A percentile compares a stretch with the other conserved stretches of the same genome.
phyloP scores from a whole-genome alignment of 2,113 vertebrate genomes.

The Prolemur simus region DNA sequence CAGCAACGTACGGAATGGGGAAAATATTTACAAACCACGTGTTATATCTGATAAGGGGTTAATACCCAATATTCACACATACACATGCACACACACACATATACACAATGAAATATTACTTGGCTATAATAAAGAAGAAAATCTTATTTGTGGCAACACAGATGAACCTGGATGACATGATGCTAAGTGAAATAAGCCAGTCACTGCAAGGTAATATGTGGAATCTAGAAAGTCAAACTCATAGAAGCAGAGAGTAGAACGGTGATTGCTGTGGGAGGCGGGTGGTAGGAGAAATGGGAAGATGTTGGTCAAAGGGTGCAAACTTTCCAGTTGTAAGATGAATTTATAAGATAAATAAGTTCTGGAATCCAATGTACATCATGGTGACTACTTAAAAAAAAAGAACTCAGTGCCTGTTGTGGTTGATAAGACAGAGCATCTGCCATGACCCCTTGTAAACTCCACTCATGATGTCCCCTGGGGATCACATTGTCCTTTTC shows the following conservation, averaged over 20 bases:
- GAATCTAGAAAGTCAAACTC: neutral
- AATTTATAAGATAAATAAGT: neutral
- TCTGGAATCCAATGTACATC: neutral
- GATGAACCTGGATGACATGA: neutral
- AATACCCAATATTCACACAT: neutral
- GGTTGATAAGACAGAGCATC: neutral
- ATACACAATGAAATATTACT: neutral
- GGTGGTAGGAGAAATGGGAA: neutral
- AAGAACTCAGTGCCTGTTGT: neutral
- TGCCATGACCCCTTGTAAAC: neutral
- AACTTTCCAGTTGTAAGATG: neutral
- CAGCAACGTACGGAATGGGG: neutral
- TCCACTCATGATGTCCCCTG: neutral
- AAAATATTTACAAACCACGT: neutral
- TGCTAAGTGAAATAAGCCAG: neutral
- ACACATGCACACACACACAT: neutral
- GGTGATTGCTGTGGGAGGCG: neutral
- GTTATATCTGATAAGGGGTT: neutral
- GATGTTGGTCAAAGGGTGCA: neutral
- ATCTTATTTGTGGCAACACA: neutral
- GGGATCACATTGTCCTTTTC: neutral
- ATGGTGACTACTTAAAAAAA: neutral
- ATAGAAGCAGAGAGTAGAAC: neutral
- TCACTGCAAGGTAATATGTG: neutral
- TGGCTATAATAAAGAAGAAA: neutral